A percentile compares a stretch with the other conserved stretches of the same genome.
Conservation (phyloP, 2,797 vertebrate genomes). For the Ispidina lecontei region DNA sequence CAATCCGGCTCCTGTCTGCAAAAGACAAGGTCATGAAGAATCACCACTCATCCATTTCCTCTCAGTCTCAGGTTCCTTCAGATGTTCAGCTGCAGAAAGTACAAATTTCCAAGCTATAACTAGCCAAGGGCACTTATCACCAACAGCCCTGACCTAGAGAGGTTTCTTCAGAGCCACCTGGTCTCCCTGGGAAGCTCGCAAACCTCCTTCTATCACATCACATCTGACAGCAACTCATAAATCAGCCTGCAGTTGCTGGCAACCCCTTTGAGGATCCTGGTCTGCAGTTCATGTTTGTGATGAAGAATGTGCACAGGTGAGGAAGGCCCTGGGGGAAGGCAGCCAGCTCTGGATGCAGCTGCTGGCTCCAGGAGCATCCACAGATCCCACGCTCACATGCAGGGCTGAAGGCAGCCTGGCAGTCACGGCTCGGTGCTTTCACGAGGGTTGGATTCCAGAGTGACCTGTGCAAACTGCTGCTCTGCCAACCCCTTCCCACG, state of each 20-base stretch:
- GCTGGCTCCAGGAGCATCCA: not conserved
- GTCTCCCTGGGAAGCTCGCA: not conserved
- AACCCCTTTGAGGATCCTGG: slow-evolving; percentile 11
- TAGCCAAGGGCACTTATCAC: slow-evolving; percentile 19
- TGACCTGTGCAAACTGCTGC: not conserved
- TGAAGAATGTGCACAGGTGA: not conserved
- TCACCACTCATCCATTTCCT: not conserved
- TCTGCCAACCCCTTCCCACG: accelerated
- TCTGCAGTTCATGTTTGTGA: not conserved
- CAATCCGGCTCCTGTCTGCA: not conserved
- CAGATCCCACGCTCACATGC: accelerated
- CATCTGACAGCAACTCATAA: slow-evolving; percentile 28
- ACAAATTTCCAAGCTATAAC: not conserved
- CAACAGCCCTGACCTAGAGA: not conserved
- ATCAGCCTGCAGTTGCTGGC: slow-evolving; percentile 2
- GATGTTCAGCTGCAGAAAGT: not conserved
- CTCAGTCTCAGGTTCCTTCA: not conserved
- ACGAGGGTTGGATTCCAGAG: accelerated
- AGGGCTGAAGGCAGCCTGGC: not conserved
- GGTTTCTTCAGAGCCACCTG: slow-evolving; percentile 41
- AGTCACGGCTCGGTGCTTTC: accelerated
- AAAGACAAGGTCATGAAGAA: not conserved
- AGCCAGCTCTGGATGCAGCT: not conserved
- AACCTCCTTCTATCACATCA: not conserved
- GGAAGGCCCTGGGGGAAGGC: not conserved